These are phyloP conservation scores for Erethizon dorsatum DNA, from an alignment of 2,797 vertebrate genomes.

Conservation along the genomic window DNA sequence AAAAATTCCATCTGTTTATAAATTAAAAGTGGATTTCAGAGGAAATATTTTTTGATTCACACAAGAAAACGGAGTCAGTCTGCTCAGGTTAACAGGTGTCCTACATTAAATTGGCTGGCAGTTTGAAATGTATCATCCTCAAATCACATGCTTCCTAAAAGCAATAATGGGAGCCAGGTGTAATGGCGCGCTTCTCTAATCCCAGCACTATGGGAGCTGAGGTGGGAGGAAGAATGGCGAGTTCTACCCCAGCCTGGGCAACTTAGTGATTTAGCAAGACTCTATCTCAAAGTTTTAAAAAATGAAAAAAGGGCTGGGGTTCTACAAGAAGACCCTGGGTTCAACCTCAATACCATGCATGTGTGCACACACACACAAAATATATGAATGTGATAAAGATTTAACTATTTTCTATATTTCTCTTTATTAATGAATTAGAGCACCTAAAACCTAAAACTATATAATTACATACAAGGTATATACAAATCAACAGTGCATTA, in stretches of 20 bases:
- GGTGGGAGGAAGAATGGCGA: not conserved
- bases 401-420: not conserved
- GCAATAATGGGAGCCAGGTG: not conserved
- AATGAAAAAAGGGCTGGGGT: not conserved
- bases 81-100: not conserved
- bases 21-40: not conserved
- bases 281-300: not conserved
- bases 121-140: constrained; percentile 37
- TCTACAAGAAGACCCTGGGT: not conserved
- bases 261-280: not conserved
- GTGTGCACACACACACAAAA: not conserved
- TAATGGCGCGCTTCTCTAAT: not conserved
- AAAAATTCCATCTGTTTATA: not conserved
- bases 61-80: not conserved
- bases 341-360: not conserved
- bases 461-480: not conserved
- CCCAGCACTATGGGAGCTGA: not conserved
- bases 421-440: constrained; percentile 28
- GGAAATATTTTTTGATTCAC: constrained; percentile 18
- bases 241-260: not conserved
- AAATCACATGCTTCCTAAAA: constrained; percentile 8
- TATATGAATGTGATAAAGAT: not conserved
- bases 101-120: not conserved
- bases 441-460: not conserved
- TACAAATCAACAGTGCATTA: not conserved